Base-by-base conservation (phyloP, 1,140 invertebrate genomes). In the Andrena cerasifolii region DNA sequence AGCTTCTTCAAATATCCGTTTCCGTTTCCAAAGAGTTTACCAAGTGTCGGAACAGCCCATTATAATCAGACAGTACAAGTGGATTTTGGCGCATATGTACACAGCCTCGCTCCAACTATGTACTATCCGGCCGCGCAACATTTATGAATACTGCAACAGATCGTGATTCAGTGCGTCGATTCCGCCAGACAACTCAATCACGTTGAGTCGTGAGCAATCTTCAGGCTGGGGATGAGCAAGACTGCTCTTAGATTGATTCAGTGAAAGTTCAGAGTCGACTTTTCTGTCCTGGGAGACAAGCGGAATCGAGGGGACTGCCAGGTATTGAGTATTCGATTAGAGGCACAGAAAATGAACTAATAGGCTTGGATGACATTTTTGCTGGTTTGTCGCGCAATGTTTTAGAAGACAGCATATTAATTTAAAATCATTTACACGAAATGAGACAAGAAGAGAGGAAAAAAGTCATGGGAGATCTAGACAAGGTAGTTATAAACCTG, bases 101-200 rank as follows among this genome's bases (percentile, higher is more conserved):
- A 4, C 24, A 31, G 43, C 43, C 61, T 26, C 7, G 4, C 21
- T 65, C 14, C 16, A 49, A 51, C 16, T n/a, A n/a, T n/a, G n/a
- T 16, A 28, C 14, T 59, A 6, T 26, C 8, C 4, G 5, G 21
- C 16, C 6, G 26, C 33, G 56, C 21, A 49, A 79, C 28, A 62
- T 33, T 76, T 70, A 76, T 68, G 56, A 53, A 76, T 43, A 54
- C 14, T 21, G 58, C 31, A 70, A 40, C 58, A 49, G 66, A 63
- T 73, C n/a, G 54, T 56, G 59, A 68, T 63, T 36, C 43, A 63
- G 10, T 45, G 43, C 21, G 43, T 70, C 59, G 31, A 45, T 77
- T 56, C 40, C 74, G 31, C 21, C 40, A 26, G 45, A 68, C n/a
- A 28, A 47, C 2, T 78, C 51, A 59, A 45, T 58, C 51, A 43